Evolutionary conservation across 2,797 vertebrate species (phyloP).

Genomic region (Karalla daura): DNA sequence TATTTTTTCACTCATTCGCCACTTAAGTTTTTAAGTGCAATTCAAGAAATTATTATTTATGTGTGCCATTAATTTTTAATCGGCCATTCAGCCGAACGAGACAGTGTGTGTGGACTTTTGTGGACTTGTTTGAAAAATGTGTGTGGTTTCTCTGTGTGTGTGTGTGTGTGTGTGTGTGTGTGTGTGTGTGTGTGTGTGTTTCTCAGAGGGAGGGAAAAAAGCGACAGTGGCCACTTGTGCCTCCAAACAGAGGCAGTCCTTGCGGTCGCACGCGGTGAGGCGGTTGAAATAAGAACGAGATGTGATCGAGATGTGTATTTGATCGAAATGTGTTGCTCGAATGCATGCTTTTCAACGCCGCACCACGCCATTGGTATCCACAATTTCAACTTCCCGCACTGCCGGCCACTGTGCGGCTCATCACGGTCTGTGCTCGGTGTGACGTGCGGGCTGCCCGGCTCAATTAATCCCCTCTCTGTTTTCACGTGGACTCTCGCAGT

Average conservation of each 20-base stretch:
- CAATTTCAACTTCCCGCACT: constrained; percentile 32
- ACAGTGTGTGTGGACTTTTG: not conserved
- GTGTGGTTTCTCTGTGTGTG: constrained; percentile 1
- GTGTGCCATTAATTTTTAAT: constrained; percentile 30
- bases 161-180: not conserved
- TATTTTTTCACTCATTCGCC: constrained; percentile 15
- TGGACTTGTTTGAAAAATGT: not conserved
- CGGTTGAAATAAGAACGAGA: constrained; percentile 1
- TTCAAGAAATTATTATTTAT: constrained; percentile 37
- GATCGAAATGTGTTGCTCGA: not conserved
- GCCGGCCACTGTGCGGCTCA: constrained; percentile 47
- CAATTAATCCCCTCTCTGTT: constrained; percentile 61
- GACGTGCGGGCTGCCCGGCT: constrained; percentile 48
- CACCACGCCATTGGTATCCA: too few species aligned
- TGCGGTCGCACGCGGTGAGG: not conserved
- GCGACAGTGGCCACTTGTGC: not conserved
- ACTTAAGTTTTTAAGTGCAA: constrained; percentile 30
- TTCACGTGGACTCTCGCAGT: constrained; percentile 68
- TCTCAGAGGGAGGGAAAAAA: not conserved
- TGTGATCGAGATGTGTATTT: not conserved
- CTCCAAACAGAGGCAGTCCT: constrained; percentile 7
- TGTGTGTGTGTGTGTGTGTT: not conserved
- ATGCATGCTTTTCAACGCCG: not conserved
- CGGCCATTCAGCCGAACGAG: constrained; percentile 18
- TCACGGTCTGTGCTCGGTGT: constrained; percentile 53